Evolutionary conservation across 2,888 invertebrate genomes (phyloP), one percentile per base, ranked within the genome.

Genomic region (Oligia latruncula): DNA sequence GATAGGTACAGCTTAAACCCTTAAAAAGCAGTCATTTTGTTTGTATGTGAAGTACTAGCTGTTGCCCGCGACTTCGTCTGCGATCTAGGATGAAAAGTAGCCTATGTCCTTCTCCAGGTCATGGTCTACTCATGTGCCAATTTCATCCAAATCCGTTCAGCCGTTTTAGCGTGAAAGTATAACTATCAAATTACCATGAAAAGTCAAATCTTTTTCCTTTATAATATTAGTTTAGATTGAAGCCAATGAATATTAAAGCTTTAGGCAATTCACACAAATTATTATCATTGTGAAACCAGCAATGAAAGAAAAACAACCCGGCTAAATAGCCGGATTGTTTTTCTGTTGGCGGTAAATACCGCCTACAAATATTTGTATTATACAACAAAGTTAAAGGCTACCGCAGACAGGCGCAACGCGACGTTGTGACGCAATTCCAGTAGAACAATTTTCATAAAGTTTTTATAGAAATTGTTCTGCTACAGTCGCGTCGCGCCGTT

Each of bases 341-440:
- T 49, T 13, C 49, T 49, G 49, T 49, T 49, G 49, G 49, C 49
- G 49, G 13, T 49, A 49, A 49, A 49, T 75, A 52, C 64, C n/a
- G 43, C 9, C 40, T 43, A 20, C 65, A 71, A 81, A 67, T 75
- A 81, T 85, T 81, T 76, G 67, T 71, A 29, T 62, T 74, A 74
- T n/a, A 68, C 52, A 85, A 81, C 40, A 72, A 72, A 75, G 43
- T 66, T 8, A 55, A 55, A 58, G 9, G 58, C 58, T 58, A 58
- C 58, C n/a, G n/a, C n/a, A n/a, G n/a, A 60, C 58, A 60, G n/a
- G 58, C 20, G 55, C 8, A 8, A 20, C 8, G 20, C 20, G 3
- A 55, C 11, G 11, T 60, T n/a, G n/a, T 60, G 58, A n/a, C n/a
- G 9, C 8, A 23, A n/a, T 23, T 58, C n/a, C 11, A n/a, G 4